Base-by-base conservation (phyloP, 1,140 invertebrate genomes). In the Araneus ventricosus region DNA sequence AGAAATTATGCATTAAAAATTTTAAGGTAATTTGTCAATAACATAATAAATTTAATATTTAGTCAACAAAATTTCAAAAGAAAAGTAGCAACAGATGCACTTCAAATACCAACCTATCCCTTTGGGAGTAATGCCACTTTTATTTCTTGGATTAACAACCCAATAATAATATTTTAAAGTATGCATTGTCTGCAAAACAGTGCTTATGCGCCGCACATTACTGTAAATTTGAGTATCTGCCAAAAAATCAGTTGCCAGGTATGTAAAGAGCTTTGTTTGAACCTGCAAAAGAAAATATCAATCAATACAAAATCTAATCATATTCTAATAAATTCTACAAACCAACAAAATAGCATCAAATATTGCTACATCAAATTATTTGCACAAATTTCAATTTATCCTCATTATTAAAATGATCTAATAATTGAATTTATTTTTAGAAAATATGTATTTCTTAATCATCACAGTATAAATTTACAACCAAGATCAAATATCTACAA, bases 91-190 rank as follows among this genome's bases (percentile, higher is more conserved):
- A 52, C 10, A 4, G 45, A 52, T 52, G 2, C 8, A 52, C 45
- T 52, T 52, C 34, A 82, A 88, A 59, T 6, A 80, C 97, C 96
- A 95, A 99, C 98, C 98, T 91, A 98, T 95, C 95, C 98, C 98
- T 95, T 99, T 99, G 6, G 98, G 98, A 61, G 97, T 97, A 94
- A 99, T 99, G 57, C 98, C 98, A 96, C 98, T 99, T 95, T 99
- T 98, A 61, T 98, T 97, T 94, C 98, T 96, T 1, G 99, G 99
- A 96, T 99, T 99, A 4, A 98, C 97, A 24, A 99, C 98, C 99
- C 99, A 99, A 95, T 99, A 99, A 96, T 99, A 99, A 95, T 99
- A 99, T 96, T 99, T 99, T 52, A 99, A 96, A 0, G 99, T 99
- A 95, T 99, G 99, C 94, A 99, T 98, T 0, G 99, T 99, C 96